Percentiles rank a stretch among this genome's conserved stretches.
Evolutionary conservation across 1,140 invertebrate genomes (phyloP).

Genomic region (Orchesella cincta): DNA sequence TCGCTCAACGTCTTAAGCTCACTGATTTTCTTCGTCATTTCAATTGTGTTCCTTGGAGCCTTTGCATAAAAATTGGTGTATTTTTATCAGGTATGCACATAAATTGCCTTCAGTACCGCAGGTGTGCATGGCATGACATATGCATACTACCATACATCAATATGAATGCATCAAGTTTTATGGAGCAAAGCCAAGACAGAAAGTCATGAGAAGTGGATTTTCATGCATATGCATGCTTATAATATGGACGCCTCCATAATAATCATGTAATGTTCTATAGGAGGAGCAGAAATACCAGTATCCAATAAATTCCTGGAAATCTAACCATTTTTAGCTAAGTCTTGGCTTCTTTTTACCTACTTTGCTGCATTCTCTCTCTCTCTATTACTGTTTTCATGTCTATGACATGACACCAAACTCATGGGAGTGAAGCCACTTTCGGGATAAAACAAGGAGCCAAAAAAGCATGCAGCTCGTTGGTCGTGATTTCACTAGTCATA

Average conservation of each 20-base stretch:
- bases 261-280: background rate
- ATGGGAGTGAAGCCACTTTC: background rate
- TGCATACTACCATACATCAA: background rate
- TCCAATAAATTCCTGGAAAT: background rate
- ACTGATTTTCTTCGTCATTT: no score
- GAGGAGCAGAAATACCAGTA: conserved; percentile 3
- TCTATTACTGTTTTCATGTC: background rate
- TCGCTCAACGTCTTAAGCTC: no score
- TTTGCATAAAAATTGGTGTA: no score
- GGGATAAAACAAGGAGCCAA: background rate
- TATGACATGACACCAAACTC: conserved; percentile 1
- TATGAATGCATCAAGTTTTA: background rate
- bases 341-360: background rate
- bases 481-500: background rate
- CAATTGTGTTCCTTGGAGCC: no score
- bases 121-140: background rate
- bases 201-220: background rate
- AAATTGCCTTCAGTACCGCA: background rate
- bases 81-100: no score
- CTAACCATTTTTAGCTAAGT: background rate
- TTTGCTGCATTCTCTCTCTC: background rate
- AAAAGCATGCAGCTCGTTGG: background rate
- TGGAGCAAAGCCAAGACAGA: background rate
- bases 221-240: background rate
- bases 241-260: background rate